phyloP scores from a whole-genome alignment of 2,888 invertebrate species.

The Actias luna region DNA sequence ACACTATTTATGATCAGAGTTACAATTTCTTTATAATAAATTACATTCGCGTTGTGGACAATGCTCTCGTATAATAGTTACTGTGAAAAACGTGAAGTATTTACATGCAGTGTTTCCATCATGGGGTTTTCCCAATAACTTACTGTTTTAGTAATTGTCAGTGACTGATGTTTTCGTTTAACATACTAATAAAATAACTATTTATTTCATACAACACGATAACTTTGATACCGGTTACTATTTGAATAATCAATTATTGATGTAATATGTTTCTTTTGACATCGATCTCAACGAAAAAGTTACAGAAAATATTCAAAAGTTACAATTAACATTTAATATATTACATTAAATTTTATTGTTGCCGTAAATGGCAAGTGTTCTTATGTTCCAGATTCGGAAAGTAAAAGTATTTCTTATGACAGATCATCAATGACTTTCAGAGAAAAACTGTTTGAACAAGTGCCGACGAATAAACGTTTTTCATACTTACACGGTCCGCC shows the following conservation, averaged over 20 bases:
- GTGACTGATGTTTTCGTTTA: constrained; percentile 21
- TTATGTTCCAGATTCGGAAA: constrained; percentile 40
- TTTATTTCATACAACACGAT: neutral
- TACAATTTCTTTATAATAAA: neutral
- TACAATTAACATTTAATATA: too few species aligned
- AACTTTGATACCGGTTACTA: too few species aligned
- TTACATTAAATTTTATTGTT: neutral
- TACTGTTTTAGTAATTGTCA: constrained; percentile 30
- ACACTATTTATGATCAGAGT: neutral
- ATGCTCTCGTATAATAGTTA: constrained; percentile 43
- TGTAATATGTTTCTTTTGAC: too few species aligned
- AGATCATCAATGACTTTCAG: constrained; percentile 55
- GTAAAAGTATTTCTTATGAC: constrained; percentile 61
- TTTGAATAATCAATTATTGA: too few species aligned
- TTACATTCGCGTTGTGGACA: neutral
- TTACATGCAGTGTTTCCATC: constrained; percentile 49
- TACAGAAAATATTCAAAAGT: too few species aligned
- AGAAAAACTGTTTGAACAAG: constrained; percentile 67
- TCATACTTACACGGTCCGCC: constrained; percentile 73
- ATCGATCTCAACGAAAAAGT: too few species aligned
- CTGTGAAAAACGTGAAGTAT: constrained; percentile 54
- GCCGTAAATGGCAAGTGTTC: neutral
- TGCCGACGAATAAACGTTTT: constrained; percentile 68
- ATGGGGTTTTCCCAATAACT: constrained; percentile 58
- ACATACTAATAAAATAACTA: too few species aligned